Evolutionary conservation across 2,888 invertebrate species (phyloP), one percentile per base, ranked within the genome.

Genomic region (Eupithecia inturbata): DNA sequence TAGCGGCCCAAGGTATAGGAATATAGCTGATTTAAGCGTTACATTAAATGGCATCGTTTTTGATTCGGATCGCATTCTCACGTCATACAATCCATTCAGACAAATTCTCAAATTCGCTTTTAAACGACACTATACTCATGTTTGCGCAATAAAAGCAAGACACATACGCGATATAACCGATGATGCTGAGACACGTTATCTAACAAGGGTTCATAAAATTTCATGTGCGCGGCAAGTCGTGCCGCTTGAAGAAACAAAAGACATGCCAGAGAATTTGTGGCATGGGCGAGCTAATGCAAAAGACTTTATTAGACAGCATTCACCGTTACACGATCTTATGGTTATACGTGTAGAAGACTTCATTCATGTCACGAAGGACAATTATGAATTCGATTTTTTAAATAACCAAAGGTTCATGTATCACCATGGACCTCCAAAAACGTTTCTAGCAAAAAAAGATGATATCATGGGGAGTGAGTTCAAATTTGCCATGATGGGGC

Each of bases 401-500:
- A n/a, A n/a, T n/a, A n/a, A n/a, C n/a, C n/a, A n/a, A n/a, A n/a
- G n/a, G n/a, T n/a, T n/a, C n/a, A n/a, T n/a, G n/a, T n/a, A n/a
- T n/a, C n/a, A n/a, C n/a, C n/a, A n/a, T 9, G 63, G 63, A 4
- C 63, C 63, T 19, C 9, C 10, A 10, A 64, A 22, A 10, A 64
- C 63, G 0, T 0, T 12, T n/a, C 0, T 64, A 64, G 63, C 63
- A 33, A 64, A 64, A 33, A 36, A 64, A 36, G 36, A 33, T 64
- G 63, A 64, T 14, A 1, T 10, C 3, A 33, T 64, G 22, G 28
- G 33, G 3, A 33, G 33, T 3, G 63, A 64, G 5, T 33, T 64
- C 4, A 64, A 64, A 33, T 64, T 64, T 64, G 63, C 63, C 33
- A 64, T 64, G 63, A 64, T 64, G 63, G 63, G 63, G 19, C 63